phyloP scores from a whole-genome alignment of 2,113 vertebrate species.

The Turdus rufiventris region DNA sequence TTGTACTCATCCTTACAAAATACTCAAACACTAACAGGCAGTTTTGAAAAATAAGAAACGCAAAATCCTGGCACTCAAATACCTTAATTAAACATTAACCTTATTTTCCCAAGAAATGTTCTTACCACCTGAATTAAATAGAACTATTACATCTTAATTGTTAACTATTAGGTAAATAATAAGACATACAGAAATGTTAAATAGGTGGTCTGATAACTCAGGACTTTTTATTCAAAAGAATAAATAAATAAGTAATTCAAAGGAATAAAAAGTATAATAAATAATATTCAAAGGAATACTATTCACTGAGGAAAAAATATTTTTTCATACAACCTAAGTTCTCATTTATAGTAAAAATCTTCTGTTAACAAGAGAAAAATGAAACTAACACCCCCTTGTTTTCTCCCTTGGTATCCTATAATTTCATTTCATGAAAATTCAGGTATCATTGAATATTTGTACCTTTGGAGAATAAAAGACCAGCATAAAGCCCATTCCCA shows the following conservation, averaged over 20 bases:
- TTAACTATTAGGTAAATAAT: not conserved
- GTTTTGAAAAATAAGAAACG: not conserved
- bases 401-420: not conserved
- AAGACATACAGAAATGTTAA: not conserved
- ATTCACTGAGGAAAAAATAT: not conserved
- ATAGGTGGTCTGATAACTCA: not conserved
- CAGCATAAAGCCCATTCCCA: not conserved
- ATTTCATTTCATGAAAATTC: not conserved
- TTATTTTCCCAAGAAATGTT: not conserved
- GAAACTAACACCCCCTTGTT: rapidly evolving
- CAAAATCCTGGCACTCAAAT: not conserved
- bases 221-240: not conserved
- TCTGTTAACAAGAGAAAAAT: not conserved
- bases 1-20: not conserved
- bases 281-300: not conserved
- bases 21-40: not conserved
- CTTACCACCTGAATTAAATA: not conserved
- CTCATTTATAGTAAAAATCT: not conserved
- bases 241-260: too few species aligned
- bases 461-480: not conserved
- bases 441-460: not conserved
- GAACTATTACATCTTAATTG: not conserved
- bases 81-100: not conserved
- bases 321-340: not conserved
- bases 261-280: too few species aligned